These are phyloP conservation scores for Drosophila albomicans DNA, from an alignment of 1,140 invertebrate genomes.

Conservation along the genomic window DNA sequence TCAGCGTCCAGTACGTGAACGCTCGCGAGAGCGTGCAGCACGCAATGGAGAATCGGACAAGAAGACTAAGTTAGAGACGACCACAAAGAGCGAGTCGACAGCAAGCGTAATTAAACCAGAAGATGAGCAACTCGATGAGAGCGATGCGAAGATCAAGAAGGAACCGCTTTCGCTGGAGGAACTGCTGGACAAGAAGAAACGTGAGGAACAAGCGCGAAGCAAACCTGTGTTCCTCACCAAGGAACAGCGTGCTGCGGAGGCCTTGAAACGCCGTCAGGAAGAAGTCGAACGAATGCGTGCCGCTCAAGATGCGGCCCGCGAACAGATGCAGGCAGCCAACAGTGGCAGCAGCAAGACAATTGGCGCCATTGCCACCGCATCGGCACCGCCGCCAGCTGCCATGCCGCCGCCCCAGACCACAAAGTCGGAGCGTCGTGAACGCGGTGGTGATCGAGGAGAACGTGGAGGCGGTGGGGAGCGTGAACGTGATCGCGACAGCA, in stretches of 20 bases:
- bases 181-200: constrained; percentile 97
- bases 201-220: constrained; percentile 95
- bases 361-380: constrained; percentile 61
- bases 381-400: constrained; percentile 47
- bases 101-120: constrained; percentile 39
- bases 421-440: constrained; percentile 69
- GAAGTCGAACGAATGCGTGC: constrained; percentile 90
- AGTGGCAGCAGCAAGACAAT: constrained; percentile 24
- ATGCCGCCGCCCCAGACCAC: constrained; percentile 50
- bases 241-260: constrained; percentile 96
- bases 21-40: constrained; percentile 57
- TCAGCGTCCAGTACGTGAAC: constrained; percentile 49
- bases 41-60: constrained; percentile 55
- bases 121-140: constrained; percentile 70
- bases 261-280: constrained; percentile 94
- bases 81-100: constrained; percentile 3
- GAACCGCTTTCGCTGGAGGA: constrained; percentile 98
- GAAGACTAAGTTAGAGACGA: constrained; percentile 51
- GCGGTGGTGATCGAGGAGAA: constrained; percentile 50
- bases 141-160: constrained; percentile 86
- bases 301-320: constrained; percentile 72
- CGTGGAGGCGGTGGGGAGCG: constrained; percentile 67
- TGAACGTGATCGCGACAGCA: constrained; percentile 76
- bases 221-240: constrained; percentile 99
- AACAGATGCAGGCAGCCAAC: constrained; percentile 50